A percentile compares a stretch with the other conserved stretches of the same genome.
Conservation (phyloP, 2,113 vertebrate genomes). For the Silurus asotus region DNA sequence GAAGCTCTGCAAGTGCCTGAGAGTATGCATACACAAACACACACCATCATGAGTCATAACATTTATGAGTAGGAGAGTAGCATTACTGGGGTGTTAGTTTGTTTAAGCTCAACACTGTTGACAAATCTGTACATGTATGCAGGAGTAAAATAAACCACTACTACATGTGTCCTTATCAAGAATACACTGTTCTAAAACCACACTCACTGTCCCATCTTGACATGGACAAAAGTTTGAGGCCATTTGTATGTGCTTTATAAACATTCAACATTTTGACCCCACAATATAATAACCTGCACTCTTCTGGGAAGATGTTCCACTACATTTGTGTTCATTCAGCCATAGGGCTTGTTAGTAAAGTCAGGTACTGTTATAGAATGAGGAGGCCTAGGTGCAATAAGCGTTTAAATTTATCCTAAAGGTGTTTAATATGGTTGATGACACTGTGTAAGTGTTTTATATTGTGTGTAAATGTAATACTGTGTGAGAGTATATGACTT, state of each 20-base stretch:
- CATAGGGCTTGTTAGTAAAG: too few species aligned
- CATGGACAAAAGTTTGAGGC: not conserved
- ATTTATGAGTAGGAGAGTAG: constrained; percentile 29
- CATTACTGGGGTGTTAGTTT: constrained; percentile 16
- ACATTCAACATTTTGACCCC: not conserved
- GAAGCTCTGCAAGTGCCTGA: not conserved
- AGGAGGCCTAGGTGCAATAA: too few species aligned
- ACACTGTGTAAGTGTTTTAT: not conserved
- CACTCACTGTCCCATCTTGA: not conserved
- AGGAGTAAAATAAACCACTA: constrained; percentile 11
- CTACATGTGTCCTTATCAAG: constrained; percentile 4
- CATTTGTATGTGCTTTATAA: not conserved
- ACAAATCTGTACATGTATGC: constrained; percentile 17
- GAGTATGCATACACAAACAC: not conserved
- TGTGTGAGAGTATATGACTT: not conserved
- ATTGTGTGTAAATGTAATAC: not conserved
- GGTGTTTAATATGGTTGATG: too few species aligned
- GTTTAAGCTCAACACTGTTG: constrained; percentile 14
- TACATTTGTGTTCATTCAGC: too few species aligned
- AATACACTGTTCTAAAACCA: constrained; percentile 8
- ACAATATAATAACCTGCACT: too few species aligned
- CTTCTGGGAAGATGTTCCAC: too few species aligned
- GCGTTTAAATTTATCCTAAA: too few species aligned
- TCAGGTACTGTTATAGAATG: too few species aligned
- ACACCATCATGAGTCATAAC: not conserved